Evolutionary conservation across 2,888 invertebrate genomes (phyloP).

Genomic region (Plusia festucae): DNA sequence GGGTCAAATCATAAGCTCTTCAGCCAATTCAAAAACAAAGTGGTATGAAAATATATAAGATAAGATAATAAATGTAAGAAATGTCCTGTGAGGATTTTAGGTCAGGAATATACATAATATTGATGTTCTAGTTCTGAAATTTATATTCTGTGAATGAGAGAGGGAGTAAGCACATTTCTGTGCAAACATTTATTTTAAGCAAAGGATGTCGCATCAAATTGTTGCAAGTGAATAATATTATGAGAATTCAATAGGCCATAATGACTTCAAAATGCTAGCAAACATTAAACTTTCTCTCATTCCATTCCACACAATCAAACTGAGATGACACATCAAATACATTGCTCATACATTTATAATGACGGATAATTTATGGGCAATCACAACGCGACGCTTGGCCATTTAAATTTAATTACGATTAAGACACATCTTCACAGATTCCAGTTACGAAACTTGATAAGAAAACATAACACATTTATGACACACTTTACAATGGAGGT

Average conservation of each 20-base stretch:
- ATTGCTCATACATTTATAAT: slow-evolving; percentile 1
- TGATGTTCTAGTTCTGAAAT: neutral
- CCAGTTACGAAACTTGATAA: slow-evolving; percentile 45
- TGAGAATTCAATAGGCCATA: neutral
- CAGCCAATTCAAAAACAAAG: too few species aligned
- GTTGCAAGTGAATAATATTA: too few species aligned
- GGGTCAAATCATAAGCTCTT: too few species aligned
- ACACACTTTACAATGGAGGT: slow-evolving; percentile 35
- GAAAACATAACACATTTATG: slow-evolving; percentile 44
- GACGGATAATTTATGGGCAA: slow-evolving; percentile 7
- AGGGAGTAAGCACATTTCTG: neutral
- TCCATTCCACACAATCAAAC: neutral
- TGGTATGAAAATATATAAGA: too few species aligned
- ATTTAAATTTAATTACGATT: slow-evolving; percentile 18
- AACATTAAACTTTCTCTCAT: slow-evolving; percentile 33
- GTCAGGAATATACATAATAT: neutral
- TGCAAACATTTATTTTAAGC: too few species aligned
- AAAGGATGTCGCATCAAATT: neutral
- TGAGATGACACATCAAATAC: slow-evolving; percentile 17
- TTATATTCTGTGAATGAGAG: neutral
- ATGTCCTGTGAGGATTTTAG: neutral
- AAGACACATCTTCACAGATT: slow-evolving; percentile 14
- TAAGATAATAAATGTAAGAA: neutral
- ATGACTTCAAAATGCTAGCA: neutral
- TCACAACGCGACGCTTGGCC: slow-evolving; percentile 6